A percentile compares a stretch with the other conserved stretches of the same genome.
Evolutionary conservation across 2,888 invertebrate genomes (phyloP).

Genomic region (Lycocerus yunnanus): DNA sequence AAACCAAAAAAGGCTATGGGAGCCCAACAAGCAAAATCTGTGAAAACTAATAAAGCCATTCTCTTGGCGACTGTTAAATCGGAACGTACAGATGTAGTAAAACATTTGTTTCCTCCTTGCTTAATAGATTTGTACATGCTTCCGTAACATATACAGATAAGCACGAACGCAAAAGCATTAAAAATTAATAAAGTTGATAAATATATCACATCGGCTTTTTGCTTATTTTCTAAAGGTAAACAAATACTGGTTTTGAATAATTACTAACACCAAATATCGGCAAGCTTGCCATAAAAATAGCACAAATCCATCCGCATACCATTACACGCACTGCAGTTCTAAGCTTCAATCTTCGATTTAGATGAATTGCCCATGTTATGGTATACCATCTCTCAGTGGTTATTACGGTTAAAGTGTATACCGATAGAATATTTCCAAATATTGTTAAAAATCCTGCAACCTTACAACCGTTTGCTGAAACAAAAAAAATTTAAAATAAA

Average conservation of each 20-base stretch:
- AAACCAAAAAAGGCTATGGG: conserved; percentile 70
- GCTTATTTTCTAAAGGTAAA: conserved; percentile 64
- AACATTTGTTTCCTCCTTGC: conserved; percentile 60
- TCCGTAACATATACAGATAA: conserved; percentile 67
- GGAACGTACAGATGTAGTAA: conserved; percentile 54
- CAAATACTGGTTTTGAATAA: conserved; percentile 71
- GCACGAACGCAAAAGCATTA: conserved; percentile 65
- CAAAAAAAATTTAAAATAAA: not conserved
- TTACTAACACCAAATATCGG: conserved; percentile 67
- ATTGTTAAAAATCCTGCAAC: conserved; percentile 69
- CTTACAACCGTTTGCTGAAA: conserved; percentile 62
- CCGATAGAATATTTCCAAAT: conserved; percentile 67
- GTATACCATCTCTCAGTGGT: conserved; percentile 66
- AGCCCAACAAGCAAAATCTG: conserved; percentile 66
- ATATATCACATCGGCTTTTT: conserved; percentile 61
- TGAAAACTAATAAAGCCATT: conserved; percentile 70
- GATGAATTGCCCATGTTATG: conserved; percentile 65
- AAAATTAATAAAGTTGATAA: conserved; percentile 61
- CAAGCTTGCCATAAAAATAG: conserved; percentile 62
- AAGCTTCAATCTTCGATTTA: conserved; percentile 64
- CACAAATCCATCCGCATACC: conserved; percentile 64
- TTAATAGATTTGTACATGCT: conserved; percentile 66
- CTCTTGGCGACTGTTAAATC: conserved; percentile 64
- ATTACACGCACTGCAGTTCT: conserved; percentile 63
- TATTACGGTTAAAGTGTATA: conserved; percentile 69